Base-by-base conservation (phyloP, 2,888 invertebrate species). In the Calliphora vomitoria region DNA sequence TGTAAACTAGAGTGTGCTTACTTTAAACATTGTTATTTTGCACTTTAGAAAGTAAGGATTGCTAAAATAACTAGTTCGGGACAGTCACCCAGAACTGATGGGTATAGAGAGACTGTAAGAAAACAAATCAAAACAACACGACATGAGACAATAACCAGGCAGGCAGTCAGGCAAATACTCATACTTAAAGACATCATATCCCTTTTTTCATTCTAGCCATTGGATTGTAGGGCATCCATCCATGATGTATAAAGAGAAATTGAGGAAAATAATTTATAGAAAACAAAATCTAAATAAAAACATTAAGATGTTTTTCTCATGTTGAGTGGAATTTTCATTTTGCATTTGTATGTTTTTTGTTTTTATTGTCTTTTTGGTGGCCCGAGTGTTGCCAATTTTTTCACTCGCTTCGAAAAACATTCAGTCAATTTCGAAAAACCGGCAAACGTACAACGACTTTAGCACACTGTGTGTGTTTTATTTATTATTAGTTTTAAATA, bases 341-440 rank as follows among this genome's bases (percentile, higher is more conserved):
- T 44, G 20, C 15, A 35, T 47, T 64, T 64, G 20, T 58, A 50
- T 15, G 18, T 41, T 60, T 62, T 69, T 20, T 38, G 31, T 58
- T 11, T n/a, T 20, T 18, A 8, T 55, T n/a, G 31, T 78, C 38
- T 78, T 64, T 76, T 8, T 55, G 41, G 55, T 10, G 8, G 15
- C 5, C 41, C 44, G 68, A 89, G 88, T 88, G 89, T 89, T 90
- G 89, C 90, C 90, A 90, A 90, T 89, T 89, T 89, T 85, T 88
- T 78, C 50, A 10, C 68, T 82, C 79, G 69, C 68, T 71, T 82
- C 76, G 44, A 69, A 72, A 86, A 55, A 58, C 18, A 18, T 85
- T 87, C 84, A 90, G 90, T 90, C 72, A 80, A 89, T 84, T 88
- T 89, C 84, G 89, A 89, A 88, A 88, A 87, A 85, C 87, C 87